Evolutionary conservation across 2,113 vertebrate genomes (phyloP), one percentile per base, ranked within the genome.

Genomic region (Toxotes jaculatrix): DNA sequence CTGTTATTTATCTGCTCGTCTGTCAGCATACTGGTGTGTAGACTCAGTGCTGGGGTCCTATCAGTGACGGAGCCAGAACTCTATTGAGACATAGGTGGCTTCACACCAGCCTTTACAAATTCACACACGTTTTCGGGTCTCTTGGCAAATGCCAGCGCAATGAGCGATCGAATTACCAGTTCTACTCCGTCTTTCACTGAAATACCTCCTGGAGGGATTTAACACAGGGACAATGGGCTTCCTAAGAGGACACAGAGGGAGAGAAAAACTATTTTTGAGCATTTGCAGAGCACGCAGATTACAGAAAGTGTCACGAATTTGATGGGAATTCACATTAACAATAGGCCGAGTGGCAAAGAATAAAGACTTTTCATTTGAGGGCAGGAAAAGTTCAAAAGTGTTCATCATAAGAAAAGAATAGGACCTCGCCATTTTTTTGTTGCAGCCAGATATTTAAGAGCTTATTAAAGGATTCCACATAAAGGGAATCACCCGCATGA

Each of bases 401-500:
- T 85, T 92, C 82, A 73, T 90, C 83, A 81, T 59, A 78, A 86
- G 64, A 90, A 83, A 89, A 89, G 59, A 91, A 87, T 75, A 83
- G 65, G 65, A 85, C 81, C 56, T 70, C 1, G 49, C 49, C 59
- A 67, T 82, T 81, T 84, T 83, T 79, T 87, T 69, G 27, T 40
- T 74, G 43, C 49, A 23, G 84, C 66, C 34, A 82, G 88, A 90
- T 91, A 93, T 91, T 94, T 91, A 93, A 90, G 80, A 85, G 87
- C 88, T 93, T 94, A 94, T 94, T 94, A 95, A 88, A 92, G 89
- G 85, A 90, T 89, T 89, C 82, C 66, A 80, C 79, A 95, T 89
- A 97, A 96, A 94, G 84, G 89, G 87, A 96, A 95, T 84, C 32
- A 83, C 90, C 95, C 92, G 92, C 96, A 95, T 95, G 93, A 95